Base-by-base conservation (phyloP, 1,140 invertebrate genomes). In the Drosophila pseudoananassae region DNA sequence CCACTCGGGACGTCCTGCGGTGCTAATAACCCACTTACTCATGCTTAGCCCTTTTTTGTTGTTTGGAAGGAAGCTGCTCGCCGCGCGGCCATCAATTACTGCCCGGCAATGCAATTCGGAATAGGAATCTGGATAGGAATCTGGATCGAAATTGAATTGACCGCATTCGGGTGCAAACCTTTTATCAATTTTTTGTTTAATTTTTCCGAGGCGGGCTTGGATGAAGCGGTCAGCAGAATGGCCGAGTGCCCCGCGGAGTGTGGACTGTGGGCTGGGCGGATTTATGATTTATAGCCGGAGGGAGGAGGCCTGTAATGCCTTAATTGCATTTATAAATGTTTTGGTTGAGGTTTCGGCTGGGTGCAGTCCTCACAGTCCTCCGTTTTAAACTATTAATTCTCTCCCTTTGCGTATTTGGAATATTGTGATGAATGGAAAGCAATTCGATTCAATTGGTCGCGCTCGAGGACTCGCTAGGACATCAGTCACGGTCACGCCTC, bases 21-120 rank as follows among this genome's bases (percentile, higher is more conserved):
- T 64, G 83, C 76, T 87, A 87, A 87, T 87, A 87, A 88, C 83
- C 83, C 78, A 87, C 83, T 88, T 87, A 87, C 83, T 87, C 88
- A 87, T 81, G 88, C 83, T 88, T 87, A 87, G 88, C 83, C 83
- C 68, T 69, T 88, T 87, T 83, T 87, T 69, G 63, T 43, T 59
- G 17, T 9, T 10, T 10, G 5, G 17, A 14, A 23, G 66, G 45
- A 46, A 45, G 27, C 45, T 27, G 23, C 38, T 33, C 12, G 57
- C 60, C 52, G 38, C 17, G 46, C 27, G 59, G 46, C 78, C 78
- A 82, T 82, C 74, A 82, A 82, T 82, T 82, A 82, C 45, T 29
- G 25, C 50, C 65, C 23, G 27, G 50, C 10, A 69, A 68, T 69
- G 63, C 50, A 69, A 56, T 69, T 66, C 51, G 25, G 25, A 27